phyloP scores from a whole-genome alignment of 2,113 vertebrate species.

The Forbesichthys papilliferus region DNA sequence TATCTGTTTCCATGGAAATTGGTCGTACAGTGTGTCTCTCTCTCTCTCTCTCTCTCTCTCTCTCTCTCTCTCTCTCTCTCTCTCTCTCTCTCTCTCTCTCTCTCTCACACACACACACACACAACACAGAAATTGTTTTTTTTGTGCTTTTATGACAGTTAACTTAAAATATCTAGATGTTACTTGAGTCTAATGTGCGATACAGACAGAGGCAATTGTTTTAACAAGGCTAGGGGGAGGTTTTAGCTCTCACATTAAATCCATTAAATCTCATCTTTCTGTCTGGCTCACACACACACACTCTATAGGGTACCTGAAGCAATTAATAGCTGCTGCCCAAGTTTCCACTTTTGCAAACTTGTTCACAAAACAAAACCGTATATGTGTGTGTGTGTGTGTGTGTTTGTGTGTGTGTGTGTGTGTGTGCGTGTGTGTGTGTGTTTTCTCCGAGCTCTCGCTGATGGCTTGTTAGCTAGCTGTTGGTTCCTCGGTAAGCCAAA shows the following conservation, averaged over 20 bases:
- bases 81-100: not conserved
- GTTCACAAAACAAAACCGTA: not conserved
- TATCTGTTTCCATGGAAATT: too few relatives aligned
- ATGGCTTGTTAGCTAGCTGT: not conserved
- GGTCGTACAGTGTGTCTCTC: not conserved
- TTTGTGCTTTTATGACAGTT: too few relatives aligned
- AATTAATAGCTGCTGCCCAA: too few relatives aligned
- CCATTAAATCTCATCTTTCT: too few relatives aligned
- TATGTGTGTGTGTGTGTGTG: not conserved
- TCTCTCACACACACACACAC: not conserved
- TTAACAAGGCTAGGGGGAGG: too few relatives aligned
- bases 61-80: not conserved
- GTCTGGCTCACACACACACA: too few relatives aligned
- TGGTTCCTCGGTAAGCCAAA: slow-evolving; percentile 6
- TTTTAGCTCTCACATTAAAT: too few relatives aligned
- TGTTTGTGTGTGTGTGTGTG: not conserved
- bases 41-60: not conserved
- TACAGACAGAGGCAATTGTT: too few relatives aligned
- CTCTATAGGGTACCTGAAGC: too few relatives aligned
- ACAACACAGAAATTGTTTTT: too few relatives aligned
- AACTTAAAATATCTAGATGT: too few relatives aligned
- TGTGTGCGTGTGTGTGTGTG: not conserved
- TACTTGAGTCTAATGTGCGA: too few relatives aligned
- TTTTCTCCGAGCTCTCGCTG: slow-evolving; percentile 15
- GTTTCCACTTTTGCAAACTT: not conserved